Percentiles rank a stretch among this genome's conserved stretches.
Evolutionary conservation across 2,888 invertebrate species (phyloP).

Genomic region (Linhomoeus sp.): DNA sequence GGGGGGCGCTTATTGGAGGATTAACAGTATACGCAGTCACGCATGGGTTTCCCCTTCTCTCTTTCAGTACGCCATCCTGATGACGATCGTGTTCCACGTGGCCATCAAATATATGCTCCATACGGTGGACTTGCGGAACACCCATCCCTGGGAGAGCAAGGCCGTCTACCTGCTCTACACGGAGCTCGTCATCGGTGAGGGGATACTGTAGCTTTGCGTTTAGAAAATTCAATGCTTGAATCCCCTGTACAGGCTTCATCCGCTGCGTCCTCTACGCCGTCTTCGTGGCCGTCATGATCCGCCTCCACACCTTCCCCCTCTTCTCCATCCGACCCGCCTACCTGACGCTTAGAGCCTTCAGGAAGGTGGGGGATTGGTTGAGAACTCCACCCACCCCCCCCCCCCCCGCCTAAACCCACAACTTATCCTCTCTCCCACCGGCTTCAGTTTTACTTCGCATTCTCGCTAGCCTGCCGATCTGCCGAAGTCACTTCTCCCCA

Average conservation of each 20-base stretch:
- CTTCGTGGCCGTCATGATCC: slow-evolving; percentile 86
- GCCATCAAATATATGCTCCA: slow-evolving; percentile 74
- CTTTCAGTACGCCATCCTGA: slow-evolving; percentile 64
- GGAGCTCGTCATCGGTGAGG: slow-evolving; percentile 70
- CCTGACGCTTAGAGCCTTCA: slow-evolving; percentile 60
- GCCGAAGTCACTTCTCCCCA: too few relatives aligned
- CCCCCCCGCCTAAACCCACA: too few relatives aligned
- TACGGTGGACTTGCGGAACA: slow-evolving; percentile 65
- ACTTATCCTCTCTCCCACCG: too few relatives aligned
- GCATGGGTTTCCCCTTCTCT: neutral
- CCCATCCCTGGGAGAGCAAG: slow-evolving; percentile 85
- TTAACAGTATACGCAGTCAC: too few relatives aligned
- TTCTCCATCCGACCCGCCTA: slow-evolving; percentile 99
- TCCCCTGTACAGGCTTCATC: slow-evolving; percentile 36
- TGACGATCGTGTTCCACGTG: slow-evolving; percentile 77
- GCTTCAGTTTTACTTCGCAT: too few relatives aligned
- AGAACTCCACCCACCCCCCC: too few relatives aligned
- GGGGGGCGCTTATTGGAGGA: too few relatives aligned
- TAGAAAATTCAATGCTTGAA: neutral
- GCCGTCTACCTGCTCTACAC: slow-evolving; percentile 89
- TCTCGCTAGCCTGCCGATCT: too few relatives aligned
- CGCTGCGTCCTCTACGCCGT: slow-evolving; percentile 62
- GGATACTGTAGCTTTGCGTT: neutral
- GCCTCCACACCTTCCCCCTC: slow-evolving; percentile 84
- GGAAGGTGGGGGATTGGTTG: neutral